Base-by-base conservation (phyloP, 1,140 invertebrate species). In the Caenorhabditis elegans region DNA sequence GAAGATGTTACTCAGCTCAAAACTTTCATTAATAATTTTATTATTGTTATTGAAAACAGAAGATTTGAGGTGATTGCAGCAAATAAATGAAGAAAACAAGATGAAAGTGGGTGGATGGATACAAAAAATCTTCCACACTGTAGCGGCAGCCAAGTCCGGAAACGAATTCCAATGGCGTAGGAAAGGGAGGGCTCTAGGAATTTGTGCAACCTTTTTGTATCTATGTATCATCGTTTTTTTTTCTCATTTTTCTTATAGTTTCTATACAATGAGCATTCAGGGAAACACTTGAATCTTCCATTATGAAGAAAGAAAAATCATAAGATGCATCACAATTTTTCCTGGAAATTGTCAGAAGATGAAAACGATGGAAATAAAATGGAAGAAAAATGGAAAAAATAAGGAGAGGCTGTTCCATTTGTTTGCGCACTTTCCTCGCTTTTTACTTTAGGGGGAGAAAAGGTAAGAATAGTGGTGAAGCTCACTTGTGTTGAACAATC, bases 401-500 rank as follows among this genome's bases (percentile, higher is more conserved):
- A 39, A 60, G 39, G 28, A 6, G 36, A 60, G n/a, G 60, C 78
- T 53, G 39, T 46, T 55, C 78, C 19, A 53, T 43, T 77, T 77
- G 48, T 77, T 51, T 48, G 43, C 46, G 46, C 76, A 49, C 43
- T 77, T 70, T 70, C n/a, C 8, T 70, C 34, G 60, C 60, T 39
- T 70, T 70, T 70, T 70, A 8, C 31, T 24, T 43, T 31, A 6
- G 60, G 31, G n/a, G 34, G 34, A 22, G n/a, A 39, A 39, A n/a
- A 15, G 60, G 26, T 39, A 70, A 39, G 13, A 70, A 22, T n/a
- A n/a, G n/a, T 39, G 60, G 11, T 48, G 34, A 77, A 48, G 47
- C 75, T 77, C 46, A 49, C 47, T n/a, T n/a, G 26, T 26, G 39
- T 60, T 28, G 49, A 79, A 53, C 78, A 55, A 53, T 70, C 60